phyloP scores from a whole-genome alignment of 1,140 invertebrate species.

The Drosophila punjabiensis region DNA sequence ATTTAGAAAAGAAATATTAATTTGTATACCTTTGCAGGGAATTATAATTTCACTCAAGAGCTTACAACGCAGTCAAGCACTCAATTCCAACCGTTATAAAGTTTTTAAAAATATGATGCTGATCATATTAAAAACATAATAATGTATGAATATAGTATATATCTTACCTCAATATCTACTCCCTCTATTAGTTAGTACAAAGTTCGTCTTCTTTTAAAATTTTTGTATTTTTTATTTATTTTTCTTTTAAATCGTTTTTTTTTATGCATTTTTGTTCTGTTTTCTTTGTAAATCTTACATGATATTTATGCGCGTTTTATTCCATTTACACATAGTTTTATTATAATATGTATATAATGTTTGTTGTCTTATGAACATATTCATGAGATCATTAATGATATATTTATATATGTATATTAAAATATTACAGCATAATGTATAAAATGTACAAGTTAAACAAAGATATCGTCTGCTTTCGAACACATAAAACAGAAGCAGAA shows the following conservation, averaged over 20 bases:
- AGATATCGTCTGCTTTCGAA: slow-evolving; percentile 34
- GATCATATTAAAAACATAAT: too few species aligned
- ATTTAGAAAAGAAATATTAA: too few species aligned
- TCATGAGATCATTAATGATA: slow-evolving; percentile 80
- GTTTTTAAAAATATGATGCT: too few species aligned
- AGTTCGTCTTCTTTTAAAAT: background rate
- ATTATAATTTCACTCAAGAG: too few species aligned
- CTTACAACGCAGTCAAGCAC: too few species aligned
- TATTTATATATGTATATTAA: slow-evolving; percentile 67
- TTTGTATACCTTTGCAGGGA: too few species aligned
- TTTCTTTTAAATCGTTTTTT: slow-evolving; percentile 57
- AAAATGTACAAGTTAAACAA: slow-evolving; percentile 79
- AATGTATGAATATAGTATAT: too few species aligned
- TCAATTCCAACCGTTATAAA: too few species aligned
- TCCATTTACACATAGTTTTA: slow-evolving; percentile 65
- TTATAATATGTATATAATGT: slow-evolving; percentile 41
- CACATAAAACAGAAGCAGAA: slow-evolving; percentile 45
- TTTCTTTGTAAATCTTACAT: slow-evolving; percentile 71
- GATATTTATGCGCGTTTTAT: slow-evolving; percentile 69
- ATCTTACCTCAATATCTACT: background rate
- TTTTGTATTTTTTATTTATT: slow-evolving; percentile 29
- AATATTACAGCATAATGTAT: slow-evolving; percentile 76
- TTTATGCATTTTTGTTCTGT: slow-evolving; percentile 34
- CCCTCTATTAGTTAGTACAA: too few species aligned
- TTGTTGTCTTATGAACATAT: slow-evolving; percentile 76